phyloP scores from a whole-genome alignment of 2,888 invertebrate species.

The Eristalis intricaria region DNA sequence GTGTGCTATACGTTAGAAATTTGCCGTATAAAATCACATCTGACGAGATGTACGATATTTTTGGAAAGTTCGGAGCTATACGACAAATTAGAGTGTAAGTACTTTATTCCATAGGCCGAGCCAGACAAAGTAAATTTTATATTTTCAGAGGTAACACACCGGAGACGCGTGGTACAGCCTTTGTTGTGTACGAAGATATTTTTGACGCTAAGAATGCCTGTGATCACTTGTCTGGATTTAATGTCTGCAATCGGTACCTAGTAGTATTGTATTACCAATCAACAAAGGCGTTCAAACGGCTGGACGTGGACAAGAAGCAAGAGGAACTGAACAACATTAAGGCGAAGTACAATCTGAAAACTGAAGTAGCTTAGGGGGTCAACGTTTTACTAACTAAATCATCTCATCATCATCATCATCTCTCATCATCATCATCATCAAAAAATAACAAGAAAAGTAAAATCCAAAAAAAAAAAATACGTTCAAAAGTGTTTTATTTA shows the following conservation, averaged over 20 bases:
- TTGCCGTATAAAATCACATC: constrained; percentile 99
- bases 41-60: constrained; percentile 99
- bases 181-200: constrained; percentile 99
- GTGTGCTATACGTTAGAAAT: constrained; percentile 97
- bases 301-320: constrained; percentile 97
- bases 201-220: constrained; percentile 99
- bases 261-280: constrained; percentile 99
- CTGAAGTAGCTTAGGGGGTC: constrained; percentile 77
- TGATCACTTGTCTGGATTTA: constrained; percentile 99
- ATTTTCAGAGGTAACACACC: constrained; percentile 94
- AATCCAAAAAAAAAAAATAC: constrained; percentile 52
- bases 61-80: constrained; percentile 99
- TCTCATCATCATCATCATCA: constrained; percentile 44
- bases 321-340: constrained; percentile 98
- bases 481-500: background rate
- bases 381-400: background rate
- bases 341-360: constrained; percentile 93
- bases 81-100: constrained; percentile 98
- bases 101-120: background rate
- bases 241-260: constrained; percentile 98
- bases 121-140: constrained; percentile 2
- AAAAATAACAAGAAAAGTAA: constrained; percentile 67
- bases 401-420: constrained; percentile 20
- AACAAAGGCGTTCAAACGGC: constrained; percentile 96
- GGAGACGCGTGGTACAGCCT: constrained; percentile 98